A percentile compares a stretch with the other conserved stretches of the same genome.
Conservation (phyloP, 2,797 vertebrate genomes). For the Siniperca scherzeri region DNA sequence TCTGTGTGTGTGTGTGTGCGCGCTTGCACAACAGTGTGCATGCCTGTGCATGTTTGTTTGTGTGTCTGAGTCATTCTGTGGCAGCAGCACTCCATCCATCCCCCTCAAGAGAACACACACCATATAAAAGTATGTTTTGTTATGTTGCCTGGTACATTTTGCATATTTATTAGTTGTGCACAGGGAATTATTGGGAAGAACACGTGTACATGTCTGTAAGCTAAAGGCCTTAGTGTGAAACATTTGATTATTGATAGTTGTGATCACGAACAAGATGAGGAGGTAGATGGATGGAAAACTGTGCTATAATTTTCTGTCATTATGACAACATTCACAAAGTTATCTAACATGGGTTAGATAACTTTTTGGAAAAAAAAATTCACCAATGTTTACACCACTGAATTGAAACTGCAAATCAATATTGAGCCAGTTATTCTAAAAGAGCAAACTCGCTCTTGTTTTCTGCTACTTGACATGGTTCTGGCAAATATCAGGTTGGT, state of each 20-base stretch:
- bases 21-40: background rate
- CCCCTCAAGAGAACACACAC: background rate
- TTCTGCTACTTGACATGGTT: background rate
- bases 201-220: background rate
- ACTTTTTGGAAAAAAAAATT: background rate
- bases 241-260: background rate
- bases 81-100: background rate
- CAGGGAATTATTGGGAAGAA: background rate
- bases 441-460: background rate
- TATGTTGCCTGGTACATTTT: background rate
- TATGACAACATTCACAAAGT: background rate
- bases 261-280: slow-evolving; percentile 6
- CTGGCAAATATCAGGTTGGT: background rate
- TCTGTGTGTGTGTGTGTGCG: background rate
- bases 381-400: background rate
- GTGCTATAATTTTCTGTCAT: slow-evolving; percentile 25
- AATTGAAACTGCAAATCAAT: background rate
- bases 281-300: background rate
- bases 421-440: background rate
- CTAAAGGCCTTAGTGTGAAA: background rate
- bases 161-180: background rate
- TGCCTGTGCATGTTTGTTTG: background rate
- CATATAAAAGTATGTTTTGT: slow-evolving; percentile 4
- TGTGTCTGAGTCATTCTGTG: slow-evolving; percentile 14
- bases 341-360: background rate